Evolutionary conservation across 2,888 invertebrate species (phyloP), one percentile per base, ranked within the genome.

Genomic region (Steromphala cineraria): DNA sequence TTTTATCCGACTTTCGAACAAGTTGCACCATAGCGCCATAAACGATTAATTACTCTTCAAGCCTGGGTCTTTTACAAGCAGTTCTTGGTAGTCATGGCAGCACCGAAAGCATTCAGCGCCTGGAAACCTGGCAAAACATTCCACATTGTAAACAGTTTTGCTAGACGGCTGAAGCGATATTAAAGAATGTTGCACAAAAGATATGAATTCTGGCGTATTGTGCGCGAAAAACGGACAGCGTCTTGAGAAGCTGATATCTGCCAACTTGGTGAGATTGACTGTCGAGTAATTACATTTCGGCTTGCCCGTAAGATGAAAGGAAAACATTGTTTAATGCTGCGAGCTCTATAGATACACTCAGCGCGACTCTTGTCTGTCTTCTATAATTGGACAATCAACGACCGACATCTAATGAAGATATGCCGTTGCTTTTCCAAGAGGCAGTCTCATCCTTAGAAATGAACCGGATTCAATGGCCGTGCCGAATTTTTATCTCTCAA

Each of bases 71-170:
- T 19, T 24, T 17, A 24, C 56, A 62, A 10, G 46, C 46, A 46
- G 24, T 24, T 62, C 62, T 62, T 17, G 62, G 24, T 28, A 28
- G 62, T 62, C 24, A 24, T 28, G 62, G 28, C 62, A 62, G 24
- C 62, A 28, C 19, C n/a, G 28, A 28, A 62, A 28, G 24, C 28
- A 24, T 28, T 24, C 21, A 62, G 62, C 28, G 28, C 62, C 62
- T 62, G 28, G 62, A 15, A 62, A 62, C 62, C 28, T 62, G 62
- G 28, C 62, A 62, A 28, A 62, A 62, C 62, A 62, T 62, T 24
- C 62, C 62, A 28, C 62, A 62, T 28, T 62, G 62, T 62, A 62
- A 62, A 62, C 62, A 62, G 62, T 62, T 62, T 62, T 62, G 62
- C 62, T 28, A 28, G 62, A 62, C 62, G 24, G 28, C 28, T 28